Conservation (phyloP, 2,797 vertebrate species). For the Threskiornis aethiopicus region DNA sequence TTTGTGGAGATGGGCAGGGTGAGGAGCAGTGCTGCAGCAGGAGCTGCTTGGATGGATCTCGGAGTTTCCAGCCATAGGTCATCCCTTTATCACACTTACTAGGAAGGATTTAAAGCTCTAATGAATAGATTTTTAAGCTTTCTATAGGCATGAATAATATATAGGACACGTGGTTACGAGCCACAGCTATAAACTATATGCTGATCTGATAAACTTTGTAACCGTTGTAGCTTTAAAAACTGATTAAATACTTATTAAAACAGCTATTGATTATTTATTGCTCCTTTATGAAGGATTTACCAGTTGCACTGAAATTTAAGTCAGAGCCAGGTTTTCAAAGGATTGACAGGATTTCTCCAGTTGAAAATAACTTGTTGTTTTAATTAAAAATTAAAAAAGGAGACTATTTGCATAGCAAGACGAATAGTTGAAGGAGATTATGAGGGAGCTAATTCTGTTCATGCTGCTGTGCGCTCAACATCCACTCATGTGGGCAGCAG, state of each 20-base stretch:
- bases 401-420: neutral
- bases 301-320: neutral
- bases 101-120: neutral
- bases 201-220: slow-evolving; percentile 9
- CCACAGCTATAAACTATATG: neutral
- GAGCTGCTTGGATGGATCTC: neutral
- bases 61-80: neutral
- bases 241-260: slow-evolving; percentile 41
- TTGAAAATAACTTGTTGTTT: neutral
- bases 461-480: fast-evolving
- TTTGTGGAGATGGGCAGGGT: neutral
- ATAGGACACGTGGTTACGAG: neutral
- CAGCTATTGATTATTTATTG: slow-evolving; percentile 40
- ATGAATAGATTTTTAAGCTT: slow-evolving; percentile 15
- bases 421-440: neutral
- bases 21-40: neutral
- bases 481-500: neutral
- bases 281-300: neutral
- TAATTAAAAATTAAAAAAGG: neutral
- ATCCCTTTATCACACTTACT: neutral
- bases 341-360: neutral
- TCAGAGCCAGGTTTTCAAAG: slow-evolving; percentile 1
- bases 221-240: neutral
- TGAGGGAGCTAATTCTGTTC: neutral
- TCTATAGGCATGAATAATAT: neutral